Evolutionary conservation across 23 tunicate species (phyloP).

Genomic region (Oikopleura vanhoeffeni): DNA sequence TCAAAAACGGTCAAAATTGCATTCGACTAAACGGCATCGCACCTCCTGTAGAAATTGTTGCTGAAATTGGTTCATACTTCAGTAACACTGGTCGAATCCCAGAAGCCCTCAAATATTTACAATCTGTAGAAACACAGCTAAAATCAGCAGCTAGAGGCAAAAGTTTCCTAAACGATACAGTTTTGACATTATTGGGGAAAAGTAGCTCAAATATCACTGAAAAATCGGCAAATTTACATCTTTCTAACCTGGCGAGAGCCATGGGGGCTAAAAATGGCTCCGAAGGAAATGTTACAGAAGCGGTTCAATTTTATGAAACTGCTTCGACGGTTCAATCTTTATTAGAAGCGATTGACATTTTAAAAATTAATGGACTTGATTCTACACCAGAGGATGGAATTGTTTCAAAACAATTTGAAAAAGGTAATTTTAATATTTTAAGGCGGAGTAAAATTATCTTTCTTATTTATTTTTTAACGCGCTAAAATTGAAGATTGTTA

Average conservation of each 20-base stretch:
- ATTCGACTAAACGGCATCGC: not conserved
- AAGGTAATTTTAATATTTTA: no score
- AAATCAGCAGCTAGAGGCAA: not conserved
- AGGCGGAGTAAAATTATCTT: no score
- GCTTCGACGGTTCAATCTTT: not conserved
- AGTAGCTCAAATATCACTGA: not conserved
- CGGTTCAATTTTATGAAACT: not conserved
- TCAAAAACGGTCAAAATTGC: not conserved
- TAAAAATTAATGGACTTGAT: no score
- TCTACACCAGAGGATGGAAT: no score
- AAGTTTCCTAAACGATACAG: not conserved
- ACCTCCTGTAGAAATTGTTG: not conserved
- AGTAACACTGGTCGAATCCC: not conserved
- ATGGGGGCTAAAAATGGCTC: not conserved
- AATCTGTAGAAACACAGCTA: not conserved
- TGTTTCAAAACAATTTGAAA: no score
- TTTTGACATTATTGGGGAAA: not conserved
- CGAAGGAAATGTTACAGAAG: not conserved
- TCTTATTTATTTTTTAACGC: no score
- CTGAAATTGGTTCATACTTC: not conserved
- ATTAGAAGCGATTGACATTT: no score
- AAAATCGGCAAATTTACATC: not conserved
- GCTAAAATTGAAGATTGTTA: no score
- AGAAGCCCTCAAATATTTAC: not conserved
- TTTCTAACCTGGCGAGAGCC: not conserved